phyloP scores from a whole-genome alignment of 1,140 invertebrate species.

The Capitella teleta region DNA sequence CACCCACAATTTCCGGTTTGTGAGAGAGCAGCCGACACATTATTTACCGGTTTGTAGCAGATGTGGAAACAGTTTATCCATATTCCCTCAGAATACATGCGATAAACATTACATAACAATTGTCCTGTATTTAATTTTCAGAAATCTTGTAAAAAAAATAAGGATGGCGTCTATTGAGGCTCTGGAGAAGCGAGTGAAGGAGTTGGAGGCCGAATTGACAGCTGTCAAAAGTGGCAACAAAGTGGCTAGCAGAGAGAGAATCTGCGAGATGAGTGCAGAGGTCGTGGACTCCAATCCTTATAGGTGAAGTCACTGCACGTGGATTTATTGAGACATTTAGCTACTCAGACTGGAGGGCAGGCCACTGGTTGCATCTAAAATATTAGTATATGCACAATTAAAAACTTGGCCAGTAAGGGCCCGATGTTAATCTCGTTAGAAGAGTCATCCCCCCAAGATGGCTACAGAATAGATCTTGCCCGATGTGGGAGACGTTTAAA shows the following conservation, averaged over 20 bases:
- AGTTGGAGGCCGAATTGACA: slow-evolving; percentile 50
- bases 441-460: not conserved
- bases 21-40: too few species aligned
- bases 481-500: too few species aligned
- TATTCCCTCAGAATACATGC: too few species aligned
- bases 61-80: too few species aligned
- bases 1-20: too few species aligned
- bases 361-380: not conserved
- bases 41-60: too few species aligned
- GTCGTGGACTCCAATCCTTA: slow-evolving; percentile 99
- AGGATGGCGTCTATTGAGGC: too few species aligned
- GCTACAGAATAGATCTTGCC: too few species aligned
- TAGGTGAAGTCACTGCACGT: slow-evolving; percentile 53
- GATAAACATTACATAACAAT: too few species aligned
- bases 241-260: slow-evolving; percentile 48
- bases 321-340: not conserved
- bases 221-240: slow-evolving; percentile 18
- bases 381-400: not conserved
- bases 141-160: too few species aligned
- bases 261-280: slow-evolving; percentile 69
- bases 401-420: not conserved
- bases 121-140: too few species aligned
- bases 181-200: slow-evolving; percentile 45
- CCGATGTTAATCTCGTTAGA: not conserved
- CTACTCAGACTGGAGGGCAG: not conserved